Base-by-base conservation (phyloP, 1,140 invertebrate species). In the Penaeus chinensis region DNA sequence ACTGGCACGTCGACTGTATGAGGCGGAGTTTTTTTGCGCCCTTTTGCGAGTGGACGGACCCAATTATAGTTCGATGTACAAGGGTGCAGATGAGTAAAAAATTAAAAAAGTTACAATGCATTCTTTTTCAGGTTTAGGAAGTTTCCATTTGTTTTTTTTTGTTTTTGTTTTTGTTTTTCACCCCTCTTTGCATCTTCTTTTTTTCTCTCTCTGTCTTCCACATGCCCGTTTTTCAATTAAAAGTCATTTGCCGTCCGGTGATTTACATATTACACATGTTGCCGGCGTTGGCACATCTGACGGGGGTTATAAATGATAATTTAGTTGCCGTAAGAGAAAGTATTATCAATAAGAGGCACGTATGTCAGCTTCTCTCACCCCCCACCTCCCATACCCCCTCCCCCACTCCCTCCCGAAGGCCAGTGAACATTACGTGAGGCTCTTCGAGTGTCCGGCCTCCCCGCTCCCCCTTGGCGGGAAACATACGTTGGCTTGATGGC, bases 1-100 rank as follows among this genome's bases (percentile, higher is more conserved):
- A 22, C 47, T 47, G 69, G 47, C 32, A 3, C 37, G 69, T 22
- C 82, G 82, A 32, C 54, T 71, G 71, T 84, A 74, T 42, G 3
- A 13, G 13, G n/a, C 61, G 5, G 20, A 71, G 54, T 76, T 74
- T 74, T 74, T 63, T 54, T 27, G 66, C 54, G 66, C 32, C 66
- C 82, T 74, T 24, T 84, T 74, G 32, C 27, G 66, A 84, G 61
- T 27, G 82, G 82, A 84, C 82, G 82, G 61, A 74, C 32, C 83
- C 83, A 84, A 84, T 84, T 84, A 84, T 77, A 77, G 18, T 62
- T 27, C 27, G 83, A 63, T 84, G 71, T 84, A 84, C 83, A 63
- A 60, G 83, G 83, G n/a, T 84, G 54, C 74, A 77, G 32, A 19
- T 24, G 71, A 77, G 54, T n/a, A 62, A 62, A 81, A 62, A 81